Evolutionary conservation across 2,888 invertebrate species (phyloP).

Genomic region (Mystacides longicornis): DNA sequence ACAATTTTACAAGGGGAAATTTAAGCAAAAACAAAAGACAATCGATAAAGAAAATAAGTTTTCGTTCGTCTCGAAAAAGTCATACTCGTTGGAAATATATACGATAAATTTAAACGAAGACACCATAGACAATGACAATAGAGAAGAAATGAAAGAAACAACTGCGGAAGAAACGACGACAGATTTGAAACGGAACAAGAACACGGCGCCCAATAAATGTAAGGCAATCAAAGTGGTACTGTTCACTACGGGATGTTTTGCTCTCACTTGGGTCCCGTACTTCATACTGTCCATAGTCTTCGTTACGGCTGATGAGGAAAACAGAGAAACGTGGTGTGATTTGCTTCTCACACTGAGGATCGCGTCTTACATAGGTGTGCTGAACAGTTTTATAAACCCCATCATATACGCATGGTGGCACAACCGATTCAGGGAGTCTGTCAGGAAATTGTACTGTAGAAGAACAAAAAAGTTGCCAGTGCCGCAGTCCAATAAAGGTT

Average conservation of each 20-base stretch:
- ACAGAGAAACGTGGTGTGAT: not conserved
- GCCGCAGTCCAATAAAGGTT: no score
- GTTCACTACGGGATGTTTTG: not conserved
- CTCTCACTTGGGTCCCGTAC: not conserved
- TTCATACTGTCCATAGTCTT: not conserved
- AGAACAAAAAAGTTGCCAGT: not conserved
- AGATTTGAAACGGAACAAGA: not conserved
- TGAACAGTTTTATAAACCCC: slow-evolving; percentile 3
- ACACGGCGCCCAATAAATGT: not conserved
- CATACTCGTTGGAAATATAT: not conserved
- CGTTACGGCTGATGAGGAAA: not conserved
- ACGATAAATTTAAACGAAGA: not conserved
- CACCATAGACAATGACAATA: not conserved
- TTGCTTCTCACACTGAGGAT: not conserved
- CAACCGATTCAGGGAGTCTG: not conserved
- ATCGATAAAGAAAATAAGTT: not conserved
- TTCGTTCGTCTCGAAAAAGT: not conserved
- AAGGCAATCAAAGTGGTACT: slow-evolving; percentile 3
- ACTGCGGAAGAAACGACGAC: not conserved
- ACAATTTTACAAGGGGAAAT: not conserved
- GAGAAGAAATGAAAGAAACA: not conserved
- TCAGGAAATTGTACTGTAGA: not conserved
- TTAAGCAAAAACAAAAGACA: not conserved
- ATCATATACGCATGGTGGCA: slow-evolving; percentile 7
- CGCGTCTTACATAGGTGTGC: not conserved